Evolutionary conservation across 2,797 vertebrate species (phyloP).

Genomic region (Falco rusticolus): DNA sequence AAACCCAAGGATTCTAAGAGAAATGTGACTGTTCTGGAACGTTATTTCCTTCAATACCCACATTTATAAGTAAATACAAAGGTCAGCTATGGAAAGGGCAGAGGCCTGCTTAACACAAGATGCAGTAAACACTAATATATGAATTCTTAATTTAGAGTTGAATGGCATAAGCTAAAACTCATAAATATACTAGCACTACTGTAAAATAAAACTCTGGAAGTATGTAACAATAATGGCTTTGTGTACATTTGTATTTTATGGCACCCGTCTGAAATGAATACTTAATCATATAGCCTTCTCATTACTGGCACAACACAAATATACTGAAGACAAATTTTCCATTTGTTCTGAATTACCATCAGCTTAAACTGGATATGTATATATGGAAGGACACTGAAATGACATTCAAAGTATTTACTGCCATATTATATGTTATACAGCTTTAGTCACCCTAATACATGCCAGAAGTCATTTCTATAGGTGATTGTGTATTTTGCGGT

Average conservation of each 20-base stretch:
- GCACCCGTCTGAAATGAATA: not conserved
- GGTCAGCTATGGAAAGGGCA: not conserved
- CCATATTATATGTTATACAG: not conserved
- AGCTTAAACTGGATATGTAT: not conserved
- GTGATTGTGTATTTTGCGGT: not conserved
- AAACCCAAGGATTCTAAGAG: not conserved
- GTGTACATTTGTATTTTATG: not conserved
- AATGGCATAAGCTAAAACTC: not conserved
- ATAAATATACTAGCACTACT: not conserved
- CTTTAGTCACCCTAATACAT: not conserved
- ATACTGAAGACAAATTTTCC: not conserved
- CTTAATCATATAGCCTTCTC: too few relatives aligned
- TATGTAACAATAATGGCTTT: not conserved
- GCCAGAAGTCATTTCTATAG: not conserved
- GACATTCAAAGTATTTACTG: not conserved
- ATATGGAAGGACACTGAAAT: not conserved
- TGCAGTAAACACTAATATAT: not conserved
- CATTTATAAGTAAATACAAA: not conserved
- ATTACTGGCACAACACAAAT: not conserved
- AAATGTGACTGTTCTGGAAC: not conserved
- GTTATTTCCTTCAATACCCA: not conserved
- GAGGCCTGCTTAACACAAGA: not conserved
- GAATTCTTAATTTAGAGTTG: not conserved
- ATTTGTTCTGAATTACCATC: not conserved
- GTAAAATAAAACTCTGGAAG: not conserved